Percentiles rank a stretch among this genome's conserved stretches.
phyloP scores from a whole-genome alignment of 2,888 invertebrate genomes.

The Prionchulus punctatus region DNA sequence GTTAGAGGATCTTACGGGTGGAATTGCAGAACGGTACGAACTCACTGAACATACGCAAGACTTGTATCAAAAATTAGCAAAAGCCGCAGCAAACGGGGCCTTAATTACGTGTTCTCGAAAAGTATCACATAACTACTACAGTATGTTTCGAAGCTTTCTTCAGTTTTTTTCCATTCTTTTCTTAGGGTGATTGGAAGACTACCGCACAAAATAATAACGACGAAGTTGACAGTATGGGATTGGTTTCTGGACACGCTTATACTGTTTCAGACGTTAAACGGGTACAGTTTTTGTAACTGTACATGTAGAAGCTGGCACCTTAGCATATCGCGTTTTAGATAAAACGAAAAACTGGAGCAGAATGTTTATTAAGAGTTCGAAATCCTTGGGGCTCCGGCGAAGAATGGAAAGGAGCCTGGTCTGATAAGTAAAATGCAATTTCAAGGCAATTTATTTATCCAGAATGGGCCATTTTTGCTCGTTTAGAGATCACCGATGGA shows the following conservation, averaged over 20 bases:
- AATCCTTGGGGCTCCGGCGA: conserved; percentile 40
- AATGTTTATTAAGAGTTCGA: conserved; percentile 34
- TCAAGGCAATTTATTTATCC: background rate
- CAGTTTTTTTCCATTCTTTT: background rate
- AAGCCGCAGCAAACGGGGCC: conserved; percentile 32
- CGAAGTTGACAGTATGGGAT: conserved; percentile 34
- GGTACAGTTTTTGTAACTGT: conserved; percentile 18
- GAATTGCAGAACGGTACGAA: conserved; percentile 37
- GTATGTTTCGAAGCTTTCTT: no score
- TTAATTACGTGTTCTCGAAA: conserved; percentile 38
- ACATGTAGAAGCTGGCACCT: background rate
- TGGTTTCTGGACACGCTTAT: conserved; percentile 40
- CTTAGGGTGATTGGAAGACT: conserved; percentile 34
- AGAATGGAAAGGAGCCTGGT: conserved; percentile 40
- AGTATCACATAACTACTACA: conserved; percentile 21
- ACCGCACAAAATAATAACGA: no score
- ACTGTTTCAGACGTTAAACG: conserved; percentile 36
- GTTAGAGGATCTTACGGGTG: conserved; percentile 39
- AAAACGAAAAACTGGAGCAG: conserved; percentile 14
- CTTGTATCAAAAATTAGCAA: conserved; percentile 31
- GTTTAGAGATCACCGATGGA: conserved; percentile 35
- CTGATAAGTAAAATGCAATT: conserved; percentile 31
- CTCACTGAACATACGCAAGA: conserved; percentile 22
- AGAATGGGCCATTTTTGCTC: background rate
- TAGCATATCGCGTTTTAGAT: background rate